Evolutionary conservation across 2,113 vertebrate genomes (phyloP), one percentile per base, ranked within the genome.

Genomic region (Cacatua alba): DNA sequence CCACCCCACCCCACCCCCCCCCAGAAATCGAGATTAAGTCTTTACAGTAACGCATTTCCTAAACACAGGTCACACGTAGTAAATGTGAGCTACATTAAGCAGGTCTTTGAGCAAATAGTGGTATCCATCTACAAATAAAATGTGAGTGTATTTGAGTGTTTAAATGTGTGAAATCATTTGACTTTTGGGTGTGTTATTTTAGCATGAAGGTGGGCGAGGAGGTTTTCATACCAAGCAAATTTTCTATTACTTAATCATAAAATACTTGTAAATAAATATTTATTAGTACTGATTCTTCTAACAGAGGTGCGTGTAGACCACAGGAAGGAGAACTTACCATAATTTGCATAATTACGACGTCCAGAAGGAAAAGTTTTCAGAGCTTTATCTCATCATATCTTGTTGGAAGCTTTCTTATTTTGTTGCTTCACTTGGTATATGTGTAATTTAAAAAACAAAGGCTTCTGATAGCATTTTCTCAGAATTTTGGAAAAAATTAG

Each of bases 1-100:
- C 35, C 35, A 35, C 35, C 35, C 35, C 35, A 35, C 35, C 35
- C 35, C 35, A 35, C 35, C 35, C 28, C 0, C 31, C 10, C 4
- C 12, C 3, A 18, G 28, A 41, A 13, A 6, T 13, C 0, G 26
- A 17, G 20, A 25, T 72, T 2, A 10, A 43, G 24, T 1, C 3
- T 71, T 31, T 8, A 1, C 8, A 4, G 9, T 17, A 8, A 13
- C 17, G 0, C 5, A 16, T 48, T 48, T 39, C 4, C 39, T 57
- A 35, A 24, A 21, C 46, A 5, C 23, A 7, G 11, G 13, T 37
- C 26, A 3, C 64, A 0, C 4, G 11, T 24, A 2, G 37, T 21
- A 11, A n/a, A 17, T 2, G 23, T 41, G 55, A 80, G 31, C 49
- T 17, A 0, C 49, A 0, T 4, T 31, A 14, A 33, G 33, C 35